These are phyloP conservation scores for Saccostrea echinata DNA, from an alignment of 1,140 invertebrate genomes.

Conservation along the genomic window DNA sequence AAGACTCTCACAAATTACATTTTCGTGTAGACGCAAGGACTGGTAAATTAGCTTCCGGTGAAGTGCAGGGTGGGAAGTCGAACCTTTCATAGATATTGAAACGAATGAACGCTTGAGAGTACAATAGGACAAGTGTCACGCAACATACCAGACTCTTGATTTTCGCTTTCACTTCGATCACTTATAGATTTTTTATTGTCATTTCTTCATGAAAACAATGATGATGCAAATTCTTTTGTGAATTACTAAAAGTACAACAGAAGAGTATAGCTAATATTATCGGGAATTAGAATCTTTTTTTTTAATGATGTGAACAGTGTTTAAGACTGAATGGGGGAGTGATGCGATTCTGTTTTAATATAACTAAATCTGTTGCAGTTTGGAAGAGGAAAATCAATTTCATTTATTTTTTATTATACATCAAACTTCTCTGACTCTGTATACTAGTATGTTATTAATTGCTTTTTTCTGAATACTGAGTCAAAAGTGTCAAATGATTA, in stretches of 20 bases:
- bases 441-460: too few relatives aligned
- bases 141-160: neutral
- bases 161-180: neutral
- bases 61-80: slow-evolving; percentile 31
- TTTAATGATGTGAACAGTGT: neutral
- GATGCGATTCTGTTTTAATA: too few relatives aligned
- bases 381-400: too few relatives aligned
- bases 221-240: neutral
- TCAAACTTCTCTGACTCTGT: too few relatives aligned
- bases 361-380: too few relatives aligned
- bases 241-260: neutral
- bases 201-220: neutral
- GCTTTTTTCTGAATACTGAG: too few relatives aligned
- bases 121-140: slow-evolving; percentile 1
- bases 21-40: slow-evolving; percentile 35
- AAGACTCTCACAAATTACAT: slow-evolving; percentile 37
- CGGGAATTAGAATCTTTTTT: neutral
- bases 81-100: slow-evolving; percentile 24
- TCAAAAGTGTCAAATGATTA: too few relatives aligned
- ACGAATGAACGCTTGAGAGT: slow-evolving; percentile 28
- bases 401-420: too few relatives aligned
- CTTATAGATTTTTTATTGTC: neutral
- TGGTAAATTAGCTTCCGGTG: slow-evolving; percentile 38
- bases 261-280: neutral
- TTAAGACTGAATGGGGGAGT: neutral